These are phyloP conservation scores for Semaprochilodus insignis DNA, from an alignment of 2,797 vertebrate genomes.

Conservation along the genomic window DNA sequence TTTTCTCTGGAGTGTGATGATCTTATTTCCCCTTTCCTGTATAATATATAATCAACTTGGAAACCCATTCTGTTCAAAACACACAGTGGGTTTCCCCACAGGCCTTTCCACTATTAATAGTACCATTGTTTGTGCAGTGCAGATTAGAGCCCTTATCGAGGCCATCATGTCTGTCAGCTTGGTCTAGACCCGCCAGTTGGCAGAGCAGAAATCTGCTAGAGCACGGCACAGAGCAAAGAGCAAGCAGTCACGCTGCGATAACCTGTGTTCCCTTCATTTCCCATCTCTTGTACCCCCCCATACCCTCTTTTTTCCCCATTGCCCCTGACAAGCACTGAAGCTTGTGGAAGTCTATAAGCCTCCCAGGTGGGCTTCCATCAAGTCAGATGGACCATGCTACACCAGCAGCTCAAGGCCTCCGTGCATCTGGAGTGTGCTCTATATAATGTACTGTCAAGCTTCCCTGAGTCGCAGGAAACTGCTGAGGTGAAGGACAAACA, in stretches of 20 bases:
- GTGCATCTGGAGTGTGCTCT: constrained; percentile 18
- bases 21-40: background rate
- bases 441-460: constrained; percentile 48
- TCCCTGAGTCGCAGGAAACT: constrained; percentile 31
- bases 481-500: background rate
- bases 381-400: constrained; percentile 19
- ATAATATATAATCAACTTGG: background rate
- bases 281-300: background rate
- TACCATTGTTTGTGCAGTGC: constrained; percentile 3
- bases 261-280: constrained; percentile 6
- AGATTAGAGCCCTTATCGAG: constrained; percentile 21
- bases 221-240: constrained; percentile 16
- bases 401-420: constrained; percentile 32
- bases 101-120: constrained; percentile 23
- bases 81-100: background rate
- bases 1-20: too few species aligned
- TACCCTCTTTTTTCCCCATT: background rate
- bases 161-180: constrained; percentile 9
- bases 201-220: constrained; percentile 23
- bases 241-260: constrained; percentile 30
- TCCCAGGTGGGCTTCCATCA: constrained; percentile 46
- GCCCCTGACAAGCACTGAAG: constrained; percentile 30
- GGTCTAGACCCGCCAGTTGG: background rate
- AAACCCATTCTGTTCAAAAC: background rate
- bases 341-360: constrained; percentile 19